Conservation (phyloP, 2,113 vertebrate species). For the Apodemus speciosus region DNA sequence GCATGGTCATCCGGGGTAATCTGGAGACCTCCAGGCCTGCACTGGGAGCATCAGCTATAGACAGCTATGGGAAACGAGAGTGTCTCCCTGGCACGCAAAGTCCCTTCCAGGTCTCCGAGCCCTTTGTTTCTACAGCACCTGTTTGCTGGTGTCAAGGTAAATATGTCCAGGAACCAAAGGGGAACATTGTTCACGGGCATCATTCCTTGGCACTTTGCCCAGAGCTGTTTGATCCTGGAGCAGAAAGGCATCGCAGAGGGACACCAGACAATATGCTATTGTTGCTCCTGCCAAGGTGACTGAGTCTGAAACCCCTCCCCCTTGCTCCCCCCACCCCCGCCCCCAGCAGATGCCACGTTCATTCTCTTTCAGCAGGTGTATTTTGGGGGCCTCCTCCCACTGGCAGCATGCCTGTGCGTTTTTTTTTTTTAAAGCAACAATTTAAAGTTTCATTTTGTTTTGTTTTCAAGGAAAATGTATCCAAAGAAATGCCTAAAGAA, state of each 20-base stretch:
- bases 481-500: background rate
- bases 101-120: background rate
- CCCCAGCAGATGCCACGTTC: background rate
- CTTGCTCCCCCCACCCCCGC: no score
- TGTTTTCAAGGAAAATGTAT: background rate
- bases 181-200: background rate
- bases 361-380: background rate
- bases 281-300: background rate
- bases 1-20: accelerated
- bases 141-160: constrained; percentile 49
- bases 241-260: background rate
- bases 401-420: no score
- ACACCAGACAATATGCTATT: background rate
- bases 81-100: background rate
- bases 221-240: background rate
- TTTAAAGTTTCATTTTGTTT: background rate
- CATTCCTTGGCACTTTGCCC: constrained; percentile 11
- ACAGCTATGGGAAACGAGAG: accelerated
- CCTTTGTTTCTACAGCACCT: background rate
- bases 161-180: constrained; percentile 53
- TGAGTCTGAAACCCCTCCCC: background rate
- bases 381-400: no score
- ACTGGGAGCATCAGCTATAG: background rate
- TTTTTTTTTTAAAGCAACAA: background rate
- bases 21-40: background rate